Evolutionary conservation across 2,113 vertebrate genomes (phyloP), one percentile per base, ranked within the genome.

Genomic region (Stercorarius parasiticus): DNA sequence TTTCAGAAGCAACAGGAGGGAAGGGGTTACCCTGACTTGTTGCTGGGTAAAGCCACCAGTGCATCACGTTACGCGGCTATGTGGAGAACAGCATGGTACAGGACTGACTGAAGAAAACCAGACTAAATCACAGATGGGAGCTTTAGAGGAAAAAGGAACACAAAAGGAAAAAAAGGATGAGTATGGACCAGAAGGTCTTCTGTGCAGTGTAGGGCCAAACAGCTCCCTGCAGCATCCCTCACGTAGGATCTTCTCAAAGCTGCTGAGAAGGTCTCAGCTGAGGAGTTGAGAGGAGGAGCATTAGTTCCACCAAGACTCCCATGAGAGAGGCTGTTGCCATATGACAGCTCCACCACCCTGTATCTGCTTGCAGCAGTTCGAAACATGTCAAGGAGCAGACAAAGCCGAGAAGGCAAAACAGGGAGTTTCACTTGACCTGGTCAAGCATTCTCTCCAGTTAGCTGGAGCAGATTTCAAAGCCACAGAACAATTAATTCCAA

Each of bases 31-130:
- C 30, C 55, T 18, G 23, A 43, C 16, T 5, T 50, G 5, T 50
- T 58, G 21, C 29, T 45, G 32, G 26, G 16, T 27, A 20, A 76
- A 80, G 58, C 7, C 81, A 67, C 5, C 43, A 69, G 22, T 9
- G 6, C 18, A 70, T 23, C 18, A 10, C 4, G 1, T 52, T 52
- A 23, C 6, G 34, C 2, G 0, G 6, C 45, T n/a, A 2, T 9
- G 27, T 3, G 1, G 38, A 76, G 8, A 89, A 30, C 8, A 52
- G n/a, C 22, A 29, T 1, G 7, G 53, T 38, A 50, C 11, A 52
- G 36, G 22, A 55, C 8, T 32, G 22, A 40, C 20, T 1, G 1
- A 45, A 74, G 52, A 47, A 34, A 65, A 20, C 5, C 11, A 12
- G 16, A n/a, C 21, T 49, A 43, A 73, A 56, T 43, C 47, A 69